Evolutionary conservation across 2,113 vertebrate species (phyloP).

Genomic region (Platichthys flesus): DNA sequence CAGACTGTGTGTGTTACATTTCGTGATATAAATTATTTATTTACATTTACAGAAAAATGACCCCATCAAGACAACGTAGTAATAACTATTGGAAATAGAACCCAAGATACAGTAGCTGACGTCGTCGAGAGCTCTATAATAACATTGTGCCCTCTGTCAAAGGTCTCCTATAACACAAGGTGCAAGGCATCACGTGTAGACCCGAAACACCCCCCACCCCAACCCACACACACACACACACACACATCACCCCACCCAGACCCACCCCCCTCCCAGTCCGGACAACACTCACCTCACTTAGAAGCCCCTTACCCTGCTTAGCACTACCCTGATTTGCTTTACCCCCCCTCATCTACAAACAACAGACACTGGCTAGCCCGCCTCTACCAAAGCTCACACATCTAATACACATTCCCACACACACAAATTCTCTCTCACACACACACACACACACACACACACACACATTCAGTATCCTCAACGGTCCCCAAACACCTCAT

Average conservation of each 20-base stretch:
- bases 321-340: constrained; percentile 67
- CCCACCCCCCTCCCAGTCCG: constrained; percentile 30
- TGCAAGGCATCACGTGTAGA: constrained; percentile 99
- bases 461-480: constrained; percentile 63
- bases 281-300: constrained; percentile 59
- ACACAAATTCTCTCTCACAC: background rate
- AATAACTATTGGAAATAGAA: constrained; percentile 99
- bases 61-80: constrained; percentile 98
- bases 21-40: constrained; percentile 99
- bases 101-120: constrained; percentile 85
- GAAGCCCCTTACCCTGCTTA: constrained; percentile 67
- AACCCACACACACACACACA: constrained; percentile 26
- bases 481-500: constrained; percentile 39
- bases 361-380: constrained; percentile 71
- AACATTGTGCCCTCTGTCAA: constrained; percentile 91
- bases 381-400: constrained; percentile 76
- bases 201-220: constrained; percentile 61
- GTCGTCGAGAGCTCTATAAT: constrained; percentile 85
- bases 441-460: constrained; percentile 43
- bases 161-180: constrained; percentile 99
- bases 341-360: constrained; percentile 71
- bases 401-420: constrained; percentile 58
- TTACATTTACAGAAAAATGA: constrained; percentile 99
- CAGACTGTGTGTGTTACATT: constrained; percentile 61
- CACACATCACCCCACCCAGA: constrained; percentile 21